Percentiles rank a stretch among this genome's conserved stretches.
Evolutionary conservation across 2,113 vertebrate genomes (phyloP).

Genomic region (Lepidothrix coronata): DNA sequence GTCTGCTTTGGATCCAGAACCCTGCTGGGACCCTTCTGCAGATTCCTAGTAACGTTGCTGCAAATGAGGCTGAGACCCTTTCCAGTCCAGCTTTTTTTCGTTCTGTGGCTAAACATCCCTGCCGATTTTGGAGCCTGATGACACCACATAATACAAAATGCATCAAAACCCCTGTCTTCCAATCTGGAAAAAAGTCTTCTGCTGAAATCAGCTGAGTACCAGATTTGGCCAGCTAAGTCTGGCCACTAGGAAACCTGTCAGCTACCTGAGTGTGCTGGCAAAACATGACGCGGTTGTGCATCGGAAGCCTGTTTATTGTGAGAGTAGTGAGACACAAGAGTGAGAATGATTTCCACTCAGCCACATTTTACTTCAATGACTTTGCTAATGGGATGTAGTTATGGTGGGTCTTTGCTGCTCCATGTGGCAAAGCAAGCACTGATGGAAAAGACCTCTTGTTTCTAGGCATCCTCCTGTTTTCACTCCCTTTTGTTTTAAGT

Average conservation of each 20-base stretch:
- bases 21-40: not conserved
- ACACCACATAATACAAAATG: not conserved
- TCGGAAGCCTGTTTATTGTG: not conserved
- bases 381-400: slow-evolving; percentile 27
- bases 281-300: not conserved
- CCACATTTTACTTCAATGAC: slow-evolving; percentile 20
- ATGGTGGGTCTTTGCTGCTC: slow-evolving; percentile 38
- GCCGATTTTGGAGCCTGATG: not conserved
- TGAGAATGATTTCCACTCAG: slow-evolving; percentile 4
- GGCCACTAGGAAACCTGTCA: not conserved
- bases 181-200: not conserved
- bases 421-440: slow-evolving; percentile 5
- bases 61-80: not conserved
- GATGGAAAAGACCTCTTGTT: not conserved
- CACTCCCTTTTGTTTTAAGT: not conserved
- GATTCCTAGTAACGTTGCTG: rapidly evolving
- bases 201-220: not conserved
- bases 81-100: not conserved
- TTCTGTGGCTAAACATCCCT: not conserved
- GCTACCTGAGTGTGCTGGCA: not conserved
- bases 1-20: not conserved
- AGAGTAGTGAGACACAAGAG: not conserved
- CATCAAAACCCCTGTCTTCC: not conserved
- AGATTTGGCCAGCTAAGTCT: not conserved
- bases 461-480: not conserved